Evolutionary conservation across 2,113 vertebrate species (phyloP), one percentile per base, ranked within the genome.

Genomic region (Elachura formosa): DNA sequence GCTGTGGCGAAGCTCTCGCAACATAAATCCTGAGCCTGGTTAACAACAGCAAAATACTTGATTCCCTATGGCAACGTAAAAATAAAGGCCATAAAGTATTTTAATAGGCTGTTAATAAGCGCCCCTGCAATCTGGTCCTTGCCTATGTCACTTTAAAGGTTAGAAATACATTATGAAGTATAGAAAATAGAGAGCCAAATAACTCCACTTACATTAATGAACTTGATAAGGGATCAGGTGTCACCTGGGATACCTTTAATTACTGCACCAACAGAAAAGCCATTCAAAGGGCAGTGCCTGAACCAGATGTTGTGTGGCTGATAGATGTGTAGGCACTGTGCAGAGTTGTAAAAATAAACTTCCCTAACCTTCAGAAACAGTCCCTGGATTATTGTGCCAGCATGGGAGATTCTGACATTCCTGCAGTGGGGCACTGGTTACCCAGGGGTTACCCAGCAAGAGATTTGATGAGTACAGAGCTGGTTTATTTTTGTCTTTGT

Each of bases 231-330:
- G 89, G 87, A 96, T 94, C 75, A 85, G 72, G 68, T 96, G 95
- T 93, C 95, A 95, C 94, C 89, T 94, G 95, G 95, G 94, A 96
- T 96, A 86, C 87, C 75, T 91, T 97, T 95, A 97, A 97, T 97
- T 96, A 96, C 91, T 88, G 75, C 90, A 93, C 63, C 91, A 96
- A 97, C 96, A 97, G 90, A 95, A 96, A 92, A 97, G 72, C 90
- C 64, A 94, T 96, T 97, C 72, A 95, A 93, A 96, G 87, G 68
- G 87, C 78, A 91, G 63, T 77, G 75, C 72, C 89, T 95, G 72
- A 85, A 73, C 84, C 94, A 97, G 94, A 94, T 96, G 91, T 83
- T 83, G 29, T 77, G 67, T 41, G 67, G 67, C 82, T 95, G 93
- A 76, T 96, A 91, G 94, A 91, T 96, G 91, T 97, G 89, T 89